A percentile compares a stretch with the other conserved stretches of the same genome.
Conservation (phyloP, 1,140 invertebrate genomes). For the Diorhabda elongata region DNA sequence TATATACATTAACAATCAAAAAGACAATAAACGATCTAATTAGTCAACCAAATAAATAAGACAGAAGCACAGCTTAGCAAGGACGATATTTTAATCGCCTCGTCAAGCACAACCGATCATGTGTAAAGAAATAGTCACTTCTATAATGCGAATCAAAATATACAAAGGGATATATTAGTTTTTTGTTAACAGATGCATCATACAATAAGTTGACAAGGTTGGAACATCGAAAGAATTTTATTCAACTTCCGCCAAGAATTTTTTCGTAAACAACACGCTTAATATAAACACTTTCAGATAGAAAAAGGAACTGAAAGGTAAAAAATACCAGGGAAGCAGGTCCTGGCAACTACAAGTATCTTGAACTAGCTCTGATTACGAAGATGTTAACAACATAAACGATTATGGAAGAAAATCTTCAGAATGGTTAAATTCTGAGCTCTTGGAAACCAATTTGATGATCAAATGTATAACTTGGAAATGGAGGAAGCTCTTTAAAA, state of each 20-base stretch:
- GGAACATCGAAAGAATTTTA: neutral
- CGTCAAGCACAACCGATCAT: slow-evolving; percentile 6
- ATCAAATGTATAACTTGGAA: too few relatives aligned
- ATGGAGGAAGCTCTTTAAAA: too few relatives aligned
- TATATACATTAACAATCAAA: neutral
- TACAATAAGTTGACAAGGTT: slow-evolving; percentile 3
- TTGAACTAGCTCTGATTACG: too few relatives aligned
- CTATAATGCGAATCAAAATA: neutral
- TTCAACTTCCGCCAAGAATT: neutral
- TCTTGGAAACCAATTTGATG: too few relatives aligned
- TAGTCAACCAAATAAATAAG: neutral
- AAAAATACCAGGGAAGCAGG: too few relatives aligned
- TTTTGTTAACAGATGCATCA: neutral
- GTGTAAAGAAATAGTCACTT: neutral
- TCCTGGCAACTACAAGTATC: too few relatives aligned
- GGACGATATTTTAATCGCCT: slow-evolving; percentile 4
- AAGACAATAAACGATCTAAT: neutral
- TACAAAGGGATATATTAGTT: neutral
- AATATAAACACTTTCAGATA: too few relatives aligned
- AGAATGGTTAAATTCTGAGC: too few relatives aligned
- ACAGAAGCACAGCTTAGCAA: neutral
- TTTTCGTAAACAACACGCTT: neutral
- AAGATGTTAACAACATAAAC: too few relatives aligned
- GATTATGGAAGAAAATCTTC: too few relatives aligned
- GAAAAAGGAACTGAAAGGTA: too few relatives aligned